Base-by-base conservation (phyloP, 1,140 invertebrate genomes). In the Tachypleus tridentatus region DNA sequence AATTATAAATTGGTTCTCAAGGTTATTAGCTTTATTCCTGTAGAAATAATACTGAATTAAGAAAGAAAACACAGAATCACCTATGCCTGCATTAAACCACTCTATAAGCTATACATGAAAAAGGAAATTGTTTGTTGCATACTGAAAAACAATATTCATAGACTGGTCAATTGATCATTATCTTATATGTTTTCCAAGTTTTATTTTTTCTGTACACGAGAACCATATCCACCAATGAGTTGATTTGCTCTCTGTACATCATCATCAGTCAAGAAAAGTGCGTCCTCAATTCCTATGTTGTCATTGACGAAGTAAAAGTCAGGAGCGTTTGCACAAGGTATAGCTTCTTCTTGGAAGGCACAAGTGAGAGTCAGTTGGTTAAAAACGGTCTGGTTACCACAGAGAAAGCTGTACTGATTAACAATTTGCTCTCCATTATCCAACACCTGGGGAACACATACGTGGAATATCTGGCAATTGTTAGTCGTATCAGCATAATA, bases 371-470 rank as follows among this genome's bases (percentile, higher is more conserved):
- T 85, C 60, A 64, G 49, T 59, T 64, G 66, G 50, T 65, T 65
- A 57, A 67, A 67, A 3, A 64, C 80, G n/a, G 87, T 89, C 8
- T 84, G 84, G 74, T 87, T 87, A n/a, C 86, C 86, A 72, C 87
- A 89, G 3, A 82, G 78, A 77, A 87, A 87, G 58, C 65, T 69
- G 61, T 62, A 69, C 47, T 67, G 71, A 29, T 67, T 57, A 3
- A 59, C 66, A 9, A 60, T 58, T 3, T 58, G 11, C 4, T 29
- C 50, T 57, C 65, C 65, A 61, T 64, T 59, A 53, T 63, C 65
- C 8, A 60, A 49, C 5, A 58, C 53, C 0, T n/a, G n/a, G n/a
- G 89, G 88, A 54, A 89, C 74, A 57, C 71, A 72, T 10, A 72
- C 65, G 59, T 72, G 71, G 62, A 71, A 72, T 51, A 72, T 65